A percentile compares a stretch with the other conserved stretches of the same genome.
Evolutionary conservation across 2,888 invertebrate species (phyloP).

Genomic region (Gonocerus acuteangulatus): DNA sequence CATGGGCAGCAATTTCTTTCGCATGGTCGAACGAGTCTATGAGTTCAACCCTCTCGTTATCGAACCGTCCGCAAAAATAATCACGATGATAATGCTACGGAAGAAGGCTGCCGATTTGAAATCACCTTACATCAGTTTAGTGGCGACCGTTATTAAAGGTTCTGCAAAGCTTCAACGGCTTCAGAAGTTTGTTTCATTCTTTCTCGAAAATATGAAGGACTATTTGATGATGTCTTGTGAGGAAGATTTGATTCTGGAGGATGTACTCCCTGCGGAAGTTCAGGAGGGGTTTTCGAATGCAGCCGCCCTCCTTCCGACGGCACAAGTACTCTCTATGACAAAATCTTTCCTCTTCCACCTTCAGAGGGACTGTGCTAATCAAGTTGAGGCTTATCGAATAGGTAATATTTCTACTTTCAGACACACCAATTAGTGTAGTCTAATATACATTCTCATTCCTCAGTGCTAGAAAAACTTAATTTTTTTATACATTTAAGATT

Average conservation of each 20-base stretch:
- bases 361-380: slow-evolving; percentile 23
- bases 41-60: slow-evolving; percentile 32
- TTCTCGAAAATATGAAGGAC: slow-evolving; percentile 23
- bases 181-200: slow-evolving; percentile 27
- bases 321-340: slow-evolving; percentile 28
- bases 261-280: slow-evolving; percentile 30
- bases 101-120: slow-evolving; percentile 14
- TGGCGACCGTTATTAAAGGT: slow-evolving; percentile 23
- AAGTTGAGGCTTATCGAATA: background rate
- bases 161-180: slow-evolving; percentile 25
- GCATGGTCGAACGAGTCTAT: slow-evolving; percentile 27
- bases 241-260: slow-evolving; percentile 22
- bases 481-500: no score
- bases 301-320: slow-evolving; percentile 13
- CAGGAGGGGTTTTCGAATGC: slow-evolving; percentile 20
- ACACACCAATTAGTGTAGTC: no score
- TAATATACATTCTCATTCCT: no score
- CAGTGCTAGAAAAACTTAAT: no score
- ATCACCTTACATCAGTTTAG: slow-evolving; percentile 4
- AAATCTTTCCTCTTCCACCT: slow-evolving; percentile 31
- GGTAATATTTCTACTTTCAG: no score
- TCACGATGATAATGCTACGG: slow-evolving; percentile 30
- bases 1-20: slow-evolving; percentile 25
- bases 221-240: slow-evolving; percentile 8
- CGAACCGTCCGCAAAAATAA: slow-evolving; percentile 23